Evolutionary conservation across 2,888 invertebrate genomes (phyloP).

Genomic region (Scelioninae gen. 1): DNA sequence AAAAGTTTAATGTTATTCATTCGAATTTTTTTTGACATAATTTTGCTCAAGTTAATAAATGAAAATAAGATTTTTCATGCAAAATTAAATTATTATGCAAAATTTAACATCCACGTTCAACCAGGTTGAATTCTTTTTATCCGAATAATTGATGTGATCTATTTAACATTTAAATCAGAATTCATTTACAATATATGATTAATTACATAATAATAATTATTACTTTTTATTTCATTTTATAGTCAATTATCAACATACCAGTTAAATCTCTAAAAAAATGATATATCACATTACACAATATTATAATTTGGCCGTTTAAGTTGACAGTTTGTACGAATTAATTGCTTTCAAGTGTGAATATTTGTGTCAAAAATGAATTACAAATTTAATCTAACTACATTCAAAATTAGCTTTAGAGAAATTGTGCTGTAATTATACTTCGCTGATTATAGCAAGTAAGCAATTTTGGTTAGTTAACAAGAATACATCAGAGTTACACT

Average conservation of each 20-base stretch:
- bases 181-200: too few relatives aligned
- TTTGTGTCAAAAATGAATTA: not conserved
- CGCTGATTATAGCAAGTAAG: conserved; percentile 24
- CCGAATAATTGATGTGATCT: not conserved
- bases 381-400: conserved; percentile 5
- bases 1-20: conserved; percentile 4
- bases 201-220: too few relatives aligned
- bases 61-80: too few relatives aligned
- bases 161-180: too few relatives aligned
- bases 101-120: not conserved
- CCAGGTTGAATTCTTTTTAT: too few relatives aligned
- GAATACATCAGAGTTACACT: conserved; percentile 32
- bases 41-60: too few relatives aligned
- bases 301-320: not conserved
- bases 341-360: not conserved
- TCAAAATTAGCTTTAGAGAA: conserved; percentile 11
- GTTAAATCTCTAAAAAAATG: too few relatives aligned
- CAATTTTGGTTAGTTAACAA: conserved; percentile 34
- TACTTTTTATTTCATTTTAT: too few relatives aligned
- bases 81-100: not conserved
- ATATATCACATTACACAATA: too few relatives aligned
- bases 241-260: too few relatives aligned
- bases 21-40: too few relatives aligned
- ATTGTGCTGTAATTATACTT: conserved; percentile 29
- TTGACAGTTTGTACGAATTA: not conserved